phyloP scores from a whole-genome alignment of 2,113 vertebrate genomes.

The Glaucomys volans region DNA sequence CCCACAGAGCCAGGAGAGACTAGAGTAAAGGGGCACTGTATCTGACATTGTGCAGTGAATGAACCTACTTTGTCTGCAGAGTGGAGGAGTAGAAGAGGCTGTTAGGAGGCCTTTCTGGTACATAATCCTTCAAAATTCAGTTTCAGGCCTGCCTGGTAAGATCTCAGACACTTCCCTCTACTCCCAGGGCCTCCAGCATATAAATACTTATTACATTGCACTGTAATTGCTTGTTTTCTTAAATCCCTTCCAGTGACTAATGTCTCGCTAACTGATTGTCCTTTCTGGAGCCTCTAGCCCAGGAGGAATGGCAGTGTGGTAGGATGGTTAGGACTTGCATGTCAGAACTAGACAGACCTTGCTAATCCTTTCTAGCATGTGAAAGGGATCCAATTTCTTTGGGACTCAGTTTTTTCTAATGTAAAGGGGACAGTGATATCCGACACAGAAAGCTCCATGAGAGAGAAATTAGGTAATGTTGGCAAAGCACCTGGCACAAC shows the following conservation, averaged over 20 bases:
- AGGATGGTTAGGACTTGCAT: neutral
- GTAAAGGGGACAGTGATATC: neutral
- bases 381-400: neutral
- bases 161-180: neutral
- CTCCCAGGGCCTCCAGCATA: neutral
- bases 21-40: neutral
- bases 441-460: neutral
- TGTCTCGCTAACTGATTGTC: neutral
- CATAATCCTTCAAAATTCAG: neutral
- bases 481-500: neutral
- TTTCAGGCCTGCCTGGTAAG: neutral
- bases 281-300: neutral
- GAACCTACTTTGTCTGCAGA: neutral
- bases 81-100: neutral
- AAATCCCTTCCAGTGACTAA: neutral
- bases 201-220: neutral
- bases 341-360: neutral
- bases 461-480: neutral
- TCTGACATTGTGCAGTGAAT: neutral
- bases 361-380: too few species aligned
- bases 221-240: neutral
- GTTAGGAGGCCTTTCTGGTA: neutral
- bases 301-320: neutral
- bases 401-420: neutral
- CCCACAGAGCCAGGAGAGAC: accelerated